Evolutionary conservation across 2,113 vertebrate species (phyloP), one percentile per base, ranked within the genome.

Genomic region (Condylura cristata): DNA sequence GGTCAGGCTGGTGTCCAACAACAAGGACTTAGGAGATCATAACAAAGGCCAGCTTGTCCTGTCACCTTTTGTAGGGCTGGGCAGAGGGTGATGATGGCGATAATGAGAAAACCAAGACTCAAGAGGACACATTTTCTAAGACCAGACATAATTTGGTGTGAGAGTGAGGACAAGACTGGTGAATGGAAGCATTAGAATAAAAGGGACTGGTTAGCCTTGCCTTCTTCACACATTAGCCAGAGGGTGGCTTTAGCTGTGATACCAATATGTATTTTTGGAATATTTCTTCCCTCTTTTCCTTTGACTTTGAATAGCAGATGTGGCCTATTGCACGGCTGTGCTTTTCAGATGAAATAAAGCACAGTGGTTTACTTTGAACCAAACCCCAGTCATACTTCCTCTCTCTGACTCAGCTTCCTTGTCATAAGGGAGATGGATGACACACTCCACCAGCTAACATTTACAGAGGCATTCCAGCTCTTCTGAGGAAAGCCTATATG

Each of bases 321-420:
- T 37, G 75, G 61, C 76, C 74, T 39, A 34, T 53, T 34, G 82
- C 26, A 11, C 30, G 48, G 48, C 86, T 85, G 60, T 92, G 93
- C 87, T 84, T 92, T 89, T 91, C 82, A 88, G 65, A 76, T 66
- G 89, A 79, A 92, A 44, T 0, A 30, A 46, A 90, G 85, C 86
- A 39, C 80, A 81, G 78, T 46, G 61, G 46, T 72, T 87, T 93
- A 46, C 92, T 95, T 94, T 91, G 51, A 72, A 88, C 66, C 18
- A 58, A 86, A 48, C 41, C 41, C 72, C 34, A 60, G 80, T 76
- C 87, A 61, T 58, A 46, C 79, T 91, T 93, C 94, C 95, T 95
- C 85, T 75, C 66, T 93, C 70, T 96, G 96, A 97, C 83, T 96
- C 95, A 94, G 86, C 94, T 75, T 95, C 95, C 78, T 90, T 8